Base-by-base conservation (phyloP, 2,113 vertebrate genomes). In the Physeter macrocephalus region DNA sequence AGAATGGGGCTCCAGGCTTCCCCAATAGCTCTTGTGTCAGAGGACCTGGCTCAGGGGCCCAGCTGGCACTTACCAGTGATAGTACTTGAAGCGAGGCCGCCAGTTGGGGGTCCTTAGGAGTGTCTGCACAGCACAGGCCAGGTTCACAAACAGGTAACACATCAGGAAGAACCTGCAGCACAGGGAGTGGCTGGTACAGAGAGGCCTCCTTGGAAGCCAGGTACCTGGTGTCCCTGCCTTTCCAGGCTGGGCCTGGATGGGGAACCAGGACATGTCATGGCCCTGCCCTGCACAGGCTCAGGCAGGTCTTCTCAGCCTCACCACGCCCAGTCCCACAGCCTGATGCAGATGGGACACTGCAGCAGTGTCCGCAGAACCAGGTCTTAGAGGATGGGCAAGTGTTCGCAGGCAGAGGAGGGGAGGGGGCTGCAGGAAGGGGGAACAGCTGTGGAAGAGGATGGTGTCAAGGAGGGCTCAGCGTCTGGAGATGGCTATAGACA, bases 141-240 rank as follows among this genome's bases (percentile, higher is more conserved):
- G 98, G 97, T 99, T 99, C 94, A 99, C 99, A 96, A 99, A 99
- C 88, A 99, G 99, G 98, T 99, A 99, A 94, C 99, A 99, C 99
- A 99, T 99, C 98, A 99, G 96, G 98, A 99, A 99, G 98, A 99
- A 99, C 99, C 99, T 99, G 98, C 64, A 59, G 93, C 59, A 96
- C 92, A 92, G 90, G 86, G 80, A 85, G 11, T 34, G 25, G 59
- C 13, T 54, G 94, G 94, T 57, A 49, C 25, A 78, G 27, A 83
- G 74, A 0, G 0, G 46, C 77, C 69, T 52, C 67, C 61, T 81
- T 29, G 54, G 61, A 46, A 46, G 14, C 49, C 36, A 31, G 81
- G 17, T 13, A 4, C 49, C 52, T 5, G 13, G 20, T 0, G 3
- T 52, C 62, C 78, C 46, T 13, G 41, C 12, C n/a, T n/a, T 46